Conservation (phyloP, 2,113 vertebrate species). For the Channa argus region DNA sequence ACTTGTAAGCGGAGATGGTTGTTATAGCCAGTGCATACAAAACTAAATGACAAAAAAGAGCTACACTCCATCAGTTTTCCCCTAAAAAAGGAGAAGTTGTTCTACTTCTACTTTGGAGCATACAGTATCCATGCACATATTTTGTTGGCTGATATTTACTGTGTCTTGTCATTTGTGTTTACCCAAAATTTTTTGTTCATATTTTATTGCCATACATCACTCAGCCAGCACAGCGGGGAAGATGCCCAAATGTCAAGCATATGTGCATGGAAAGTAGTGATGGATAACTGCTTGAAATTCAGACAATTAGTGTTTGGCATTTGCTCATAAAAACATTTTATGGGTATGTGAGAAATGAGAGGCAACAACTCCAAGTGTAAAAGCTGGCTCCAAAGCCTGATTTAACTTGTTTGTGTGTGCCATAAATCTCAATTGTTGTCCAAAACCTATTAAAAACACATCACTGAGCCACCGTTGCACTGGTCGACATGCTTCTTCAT, state of each 20-base stretch:
- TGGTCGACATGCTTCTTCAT: no score
- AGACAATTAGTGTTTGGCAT: constrained; percentile 38
- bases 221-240: constrained; percentile 1
- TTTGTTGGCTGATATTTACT: constrained; percentile 1
- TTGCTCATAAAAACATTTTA: constrained; percentile 27
- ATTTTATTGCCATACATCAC: constrained; percentile 21
- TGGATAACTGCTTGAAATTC: constrained; percentile 23
- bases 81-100: background rate
- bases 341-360: background rate
- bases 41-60: background rate
- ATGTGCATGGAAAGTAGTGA: constrained; percentile 16
- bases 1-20: constrained; percentile 8
- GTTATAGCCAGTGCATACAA: background rate
- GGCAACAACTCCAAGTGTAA: background rate
- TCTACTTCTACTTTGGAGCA: background rate
- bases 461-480: no score
- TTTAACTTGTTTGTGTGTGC: no score
- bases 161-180: constrained; percentile 14
- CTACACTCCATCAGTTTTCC: no score
- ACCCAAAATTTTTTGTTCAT: background rate
- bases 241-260: constrained; percentile 37
- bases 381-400: background rate
- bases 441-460: no score
- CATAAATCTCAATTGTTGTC: no score
- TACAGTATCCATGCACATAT: background rate